Evolutionary conservation across 2,797 vertebrate genomes (phyloP).

Genomic region (Amniataba percoides): DNA sequence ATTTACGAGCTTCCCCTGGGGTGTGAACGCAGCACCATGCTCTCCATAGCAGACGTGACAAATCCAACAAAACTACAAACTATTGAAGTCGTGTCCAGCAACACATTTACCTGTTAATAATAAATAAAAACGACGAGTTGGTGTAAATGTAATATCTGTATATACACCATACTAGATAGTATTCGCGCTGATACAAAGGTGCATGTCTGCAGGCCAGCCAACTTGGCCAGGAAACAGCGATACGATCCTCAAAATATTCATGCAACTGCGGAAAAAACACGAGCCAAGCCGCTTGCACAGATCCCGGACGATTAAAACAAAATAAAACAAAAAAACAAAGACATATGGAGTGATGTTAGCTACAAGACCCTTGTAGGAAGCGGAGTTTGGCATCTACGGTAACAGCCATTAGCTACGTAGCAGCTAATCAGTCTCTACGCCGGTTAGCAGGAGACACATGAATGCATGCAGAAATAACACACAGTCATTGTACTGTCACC

Average conservation of each 20-base stretch:
- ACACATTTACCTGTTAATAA: not conserved
- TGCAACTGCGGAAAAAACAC: not conserved
- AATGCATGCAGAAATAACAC: not conserved
- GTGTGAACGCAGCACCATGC: slow-evolving; percentile 34
- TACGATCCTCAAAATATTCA: not conserved
- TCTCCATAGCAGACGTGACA: slow-evolving; percentile 41
- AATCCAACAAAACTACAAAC: slow-evolving; percentile 42
- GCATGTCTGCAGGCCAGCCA: slow-evolving; percentile 43
- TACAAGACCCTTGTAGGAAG: not conserved
- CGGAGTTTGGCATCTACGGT: slow-evolving; percentile 48
- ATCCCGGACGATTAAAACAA: not conserved
- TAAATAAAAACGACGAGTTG: not conserved
- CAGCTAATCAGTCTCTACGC: slow-evolving; percentile 50
- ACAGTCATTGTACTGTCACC: not conserved
- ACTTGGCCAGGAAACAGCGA: slow-evolving; percentile 20
- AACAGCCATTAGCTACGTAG: slow-evolving; percentile 66
- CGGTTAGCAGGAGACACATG: slow-evolving; percentile 21
- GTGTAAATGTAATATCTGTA: too few relatives aligned
- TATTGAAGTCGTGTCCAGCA: not conserved
- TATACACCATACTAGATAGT: fast-evolving
- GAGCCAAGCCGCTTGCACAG: fast-evolving
- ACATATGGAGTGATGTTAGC: not conserved
- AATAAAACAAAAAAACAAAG: too few relatives aligned
- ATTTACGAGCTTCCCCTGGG: slow-evolving; percentile 20
- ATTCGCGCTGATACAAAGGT: not conserved